These are phyloP conservation scores for Hymenochirus boettgeri DNA, from an alignment of 2,113 vertebrate species.

Conservation along the genomic window DNA sequence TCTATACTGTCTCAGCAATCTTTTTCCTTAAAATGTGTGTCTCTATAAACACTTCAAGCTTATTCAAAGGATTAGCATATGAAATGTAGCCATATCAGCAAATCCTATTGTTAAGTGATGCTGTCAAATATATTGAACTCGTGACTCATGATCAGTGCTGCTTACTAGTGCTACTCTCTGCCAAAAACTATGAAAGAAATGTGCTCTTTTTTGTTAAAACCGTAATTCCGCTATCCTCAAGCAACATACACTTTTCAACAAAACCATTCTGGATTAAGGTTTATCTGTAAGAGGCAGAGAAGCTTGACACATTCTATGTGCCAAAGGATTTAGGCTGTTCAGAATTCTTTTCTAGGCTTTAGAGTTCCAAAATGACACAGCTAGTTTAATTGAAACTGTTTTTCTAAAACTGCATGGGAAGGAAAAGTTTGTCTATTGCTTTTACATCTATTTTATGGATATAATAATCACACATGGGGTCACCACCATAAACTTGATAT, in stretches of 20 bases:
- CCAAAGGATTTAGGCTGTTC: constrained; percentile 32
- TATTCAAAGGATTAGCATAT: constrained; percentile 7
- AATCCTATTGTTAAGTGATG: constrained; percentile 7
- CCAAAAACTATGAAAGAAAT: constrained; percentile 9
- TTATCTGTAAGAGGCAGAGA: constrained; percentile 32
- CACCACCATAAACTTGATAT: no score
- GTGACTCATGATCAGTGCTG: constrained; percentile 3
- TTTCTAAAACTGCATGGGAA: constrained; percentile 5
- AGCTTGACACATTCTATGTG: constrained; percentile 35
- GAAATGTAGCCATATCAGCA: neutral
- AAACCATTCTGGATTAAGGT: constrained; percentile 30
- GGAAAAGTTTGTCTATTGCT: no score
- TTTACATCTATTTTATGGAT: constrained; percentile 1
- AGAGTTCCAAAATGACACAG: constrained; percentile 1
- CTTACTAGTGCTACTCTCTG: neutral
- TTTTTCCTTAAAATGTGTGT: neutral
- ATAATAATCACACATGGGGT: neutral
- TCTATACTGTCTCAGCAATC: neutral
- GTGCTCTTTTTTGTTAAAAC: constrained; percentile 28
- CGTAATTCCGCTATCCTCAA: constrained; percentile 31
- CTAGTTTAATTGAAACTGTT: constrained; percentile 7
- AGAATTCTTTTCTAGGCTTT: constrained; percentile 1
- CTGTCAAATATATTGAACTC: constrained; percentile 25
- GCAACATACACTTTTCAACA: constrained; percentile 30
- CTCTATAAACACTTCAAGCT: constrained; percentile 5